A percentile compares a stretch with the other conserved stretches of the same genome.
Evolutionary conservation across 2,797 vertebrate species (phyloP).

Genomic region (Saxicola maurus): DNA sequence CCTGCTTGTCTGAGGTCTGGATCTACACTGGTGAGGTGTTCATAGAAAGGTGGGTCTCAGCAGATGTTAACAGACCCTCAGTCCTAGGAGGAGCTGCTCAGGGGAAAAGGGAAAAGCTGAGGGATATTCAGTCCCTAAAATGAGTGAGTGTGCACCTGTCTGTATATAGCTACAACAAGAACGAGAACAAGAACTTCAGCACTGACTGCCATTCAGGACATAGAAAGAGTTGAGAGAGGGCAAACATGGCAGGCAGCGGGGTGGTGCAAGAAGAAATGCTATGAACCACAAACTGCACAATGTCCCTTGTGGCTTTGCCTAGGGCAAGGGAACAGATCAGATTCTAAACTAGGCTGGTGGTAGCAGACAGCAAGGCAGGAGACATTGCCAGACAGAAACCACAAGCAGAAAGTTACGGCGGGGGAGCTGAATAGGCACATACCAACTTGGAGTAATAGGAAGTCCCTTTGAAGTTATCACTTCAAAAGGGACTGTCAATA

Average conservation of each 20-base stretch:
- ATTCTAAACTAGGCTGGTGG: background rate
- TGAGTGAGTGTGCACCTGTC: background rate
- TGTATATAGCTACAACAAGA: background rate
- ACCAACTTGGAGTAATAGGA: background rate
- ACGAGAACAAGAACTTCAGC: background rate
- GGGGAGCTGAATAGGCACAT: background rate
- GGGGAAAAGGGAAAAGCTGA: background rate
- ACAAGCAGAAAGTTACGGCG: rapidly evolving
- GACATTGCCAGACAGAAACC: background rate
- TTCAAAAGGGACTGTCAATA: background rate
- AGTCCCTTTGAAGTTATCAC: conserved; percentile 9
- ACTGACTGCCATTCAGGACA: background rate
- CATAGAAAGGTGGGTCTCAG: background rate
- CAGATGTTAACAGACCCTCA: background rate
- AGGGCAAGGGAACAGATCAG: background rate
- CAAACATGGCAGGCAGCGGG: background rate
- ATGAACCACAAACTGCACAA: background rate
- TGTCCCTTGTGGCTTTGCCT: background rate
- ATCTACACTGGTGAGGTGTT: background rate
- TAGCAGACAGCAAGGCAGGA: background rate
- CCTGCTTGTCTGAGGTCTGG: background rate
- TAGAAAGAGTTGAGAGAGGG: background rate
- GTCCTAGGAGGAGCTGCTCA: background rate
- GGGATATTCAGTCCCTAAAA: background rate
- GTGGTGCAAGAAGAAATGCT: background rate